Evolutionary conservation across 92 coral and sea anemone genomes (phyloP).

Genomic region (Anthopleura xanthogrammica): DNA sequence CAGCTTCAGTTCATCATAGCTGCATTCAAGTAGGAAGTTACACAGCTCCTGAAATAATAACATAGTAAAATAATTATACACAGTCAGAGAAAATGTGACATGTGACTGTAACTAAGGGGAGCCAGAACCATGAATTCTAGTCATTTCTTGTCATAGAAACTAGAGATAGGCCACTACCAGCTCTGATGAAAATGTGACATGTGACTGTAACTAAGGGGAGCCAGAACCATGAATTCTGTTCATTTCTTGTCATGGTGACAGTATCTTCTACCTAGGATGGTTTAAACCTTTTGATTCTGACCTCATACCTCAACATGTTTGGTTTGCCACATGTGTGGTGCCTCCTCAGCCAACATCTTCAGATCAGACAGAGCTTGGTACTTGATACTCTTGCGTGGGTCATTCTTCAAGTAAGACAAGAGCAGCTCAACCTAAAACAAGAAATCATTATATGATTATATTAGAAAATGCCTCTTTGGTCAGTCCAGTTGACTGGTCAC

Average conservation of each 20-base stretch:
- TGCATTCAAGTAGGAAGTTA: constrained; percentile 69
- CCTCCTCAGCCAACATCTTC: constrained; percentile 74
- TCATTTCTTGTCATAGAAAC: no score
- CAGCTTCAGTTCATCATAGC: constrained; percentile 68
- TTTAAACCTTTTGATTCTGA: not conserved
- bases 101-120: no score
- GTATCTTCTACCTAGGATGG: no score
- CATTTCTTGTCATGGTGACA: no score
- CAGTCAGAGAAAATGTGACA: no score
- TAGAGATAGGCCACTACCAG: no score
- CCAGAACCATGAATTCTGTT: no score
- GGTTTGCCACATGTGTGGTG: constrained; percentile 92
- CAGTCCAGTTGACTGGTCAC: no score
- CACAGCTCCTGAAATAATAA: constrained; percentile 69
- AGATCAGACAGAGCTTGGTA: constrained; percentile 74
- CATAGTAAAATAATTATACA: not conserved
- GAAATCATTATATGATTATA: not conserved
- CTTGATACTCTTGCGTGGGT: constrained; percentile 82
- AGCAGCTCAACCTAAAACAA: constrained; percentile 55
- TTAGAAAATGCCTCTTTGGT: no score
- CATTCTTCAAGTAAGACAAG: constrained; percentile 71
- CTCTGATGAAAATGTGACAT: no score
- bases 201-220: no score
- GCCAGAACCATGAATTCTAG: not conserved
- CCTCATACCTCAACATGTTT: constrained; percentile 62